Evolutionary conservation across 1,140 invertebrate genomes (phyloP), one percentile per base, ranked within the genome.

Genomic region (Camponotus vicinus): DNA sequence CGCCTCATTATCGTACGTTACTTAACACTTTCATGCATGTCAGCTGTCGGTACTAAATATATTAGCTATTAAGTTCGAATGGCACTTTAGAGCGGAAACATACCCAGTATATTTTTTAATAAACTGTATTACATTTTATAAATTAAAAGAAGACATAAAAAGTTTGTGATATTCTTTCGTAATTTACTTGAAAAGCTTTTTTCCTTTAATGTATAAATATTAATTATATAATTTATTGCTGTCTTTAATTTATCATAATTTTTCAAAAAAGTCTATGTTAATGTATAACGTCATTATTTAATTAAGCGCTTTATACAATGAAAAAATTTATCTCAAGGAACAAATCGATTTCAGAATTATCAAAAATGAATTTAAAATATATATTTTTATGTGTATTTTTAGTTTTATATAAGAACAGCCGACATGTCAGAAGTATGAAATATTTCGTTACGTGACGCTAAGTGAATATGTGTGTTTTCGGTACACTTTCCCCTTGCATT

Each of bases 371-470:
- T 1, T 21, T 34, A 3, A 52, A 52, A 3, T 52, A 52, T 52
- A 5, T 52, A 52, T 52, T 52, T 52, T 52, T 55, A 15, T 27
- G 34, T 27, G 11, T 42, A 18, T 11, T 15, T 73, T 37, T 61
- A 27, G 27, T 27, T 27, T 27, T 27, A 27, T 27, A 6, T 61
- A 13, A 45, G 27, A 73, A 63, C 5, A 45, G 15, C 37, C 21
- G 27, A 4, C 66, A n/a, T 21, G 34, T 67, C 52, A 59, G 13
- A 71, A 82, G 78, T 52, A 18, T 59, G 52, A 73, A 83, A 73
- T 61, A 42, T 83, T 73, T 83, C 40, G 69, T 83, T 83, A 83
- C 18, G 67, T n/a, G 40, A 61, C 11, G 40, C 69, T 59, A 83
- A 83, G 40, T 73, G 42, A 42, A 18, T 49, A 83, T 61, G 40